These are phyloP conservation scores for Euplexia lucipara DNA, from an alignment of 2,888 invertebrate species.

Conservation along the genomic window DNA sequence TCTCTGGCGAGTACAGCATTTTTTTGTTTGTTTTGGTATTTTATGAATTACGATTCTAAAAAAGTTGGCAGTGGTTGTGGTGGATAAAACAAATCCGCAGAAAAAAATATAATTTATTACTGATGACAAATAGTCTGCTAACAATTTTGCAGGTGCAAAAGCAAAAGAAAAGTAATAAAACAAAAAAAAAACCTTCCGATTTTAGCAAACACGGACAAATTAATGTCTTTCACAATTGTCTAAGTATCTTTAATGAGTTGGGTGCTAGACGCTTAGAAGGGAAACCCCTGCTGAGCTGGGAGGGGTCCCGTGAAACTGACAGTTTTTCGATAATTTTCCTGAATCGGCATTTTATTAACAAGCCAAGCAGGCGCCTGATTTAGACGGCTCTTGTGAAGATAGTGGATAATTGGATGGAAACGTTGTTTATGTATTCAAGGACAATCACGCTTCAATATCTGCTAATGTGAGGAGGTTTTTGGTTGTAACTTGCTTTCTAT, in stretches of 20 bases:
- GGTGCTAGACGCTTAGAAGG: slow-evolving; percentile 49
- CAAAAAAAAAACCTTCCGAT: slow-evolving; percentile 37
- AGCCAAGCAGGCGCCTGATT: slow-evolving; percentile 56
- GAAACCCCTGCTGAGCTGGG: slow-evolving; percentile 59
- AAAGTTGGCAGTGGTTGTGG: too few relatives aligned
- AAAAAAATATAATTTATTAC: too few relatives aligned
- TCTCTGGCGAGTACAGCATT: too few relatives aligned
- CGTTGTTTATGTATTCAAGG: slow-evolving; percentile 33
- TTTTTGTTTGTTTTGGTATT: too few relatives aligned
- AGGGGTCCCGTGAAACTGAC: slow-evolving; percentile 61
- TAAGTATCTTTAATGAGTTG: slow-evolving; percentile 65
- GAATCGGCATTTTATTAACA: slow-evolving; percentile 67
- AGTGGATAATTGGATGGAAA: slow-evolving; percentile 50
- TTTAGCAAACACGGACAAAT: slow-evolving; percentile 57
- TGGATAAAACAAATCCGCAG: too few relatives aligned
- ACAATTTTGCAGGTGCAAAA: slow-evolving; percentile 5
- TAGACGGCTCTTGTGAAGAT: slow-evolving; percentile 51
- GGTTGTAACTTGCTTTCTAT: not conserved
- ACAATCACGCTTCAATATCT: not conserved
- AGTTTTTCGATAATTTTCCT: slow-evolving; percentile 67
- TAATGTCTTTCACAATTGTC: slow-evolving; percentile 63
- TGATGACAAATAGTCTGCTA: not conserved
- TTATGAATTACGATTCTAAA: too few relatives aligned
- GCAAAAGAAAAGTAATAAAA: slow-evolving; percentile 40
- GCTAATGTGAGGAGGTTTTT: not conserved